Evolutionary conservation across 2,797 vertebrate species (phyloP).

Genomic region (Xiphophorus birchmanni): DNA sequence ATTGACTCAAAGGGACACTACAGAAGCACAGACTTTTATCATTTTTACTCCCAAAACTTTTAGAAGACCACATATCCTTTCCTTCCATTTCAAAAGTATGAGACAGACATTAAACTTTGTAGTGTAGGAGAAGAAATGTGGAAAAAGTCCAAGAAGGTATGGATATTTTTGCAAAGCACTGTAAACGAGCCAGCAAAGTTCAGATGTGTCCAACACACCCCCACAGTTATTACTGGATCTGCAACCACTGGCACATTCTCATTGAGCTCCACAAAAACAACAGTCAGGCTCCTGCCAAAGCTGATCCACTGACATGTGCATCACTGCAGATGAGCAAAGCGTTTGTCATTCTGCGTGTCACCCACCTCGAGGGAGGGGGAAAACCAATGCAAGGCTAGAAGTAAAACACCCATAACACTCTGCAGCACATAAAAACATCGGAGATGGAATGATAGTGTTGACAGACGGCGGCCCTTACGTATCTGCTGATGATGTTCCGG

Average conservation of each 20-base stretch:
- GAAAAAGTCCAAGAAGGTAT: neutral
- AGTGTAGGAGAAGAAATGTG: neutral
- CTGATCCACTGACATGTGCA: slow-evolving; percentile 35
- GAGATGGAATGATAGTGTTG: slow-evolving; percentile 50
- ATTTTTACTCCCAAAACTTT: neutral
- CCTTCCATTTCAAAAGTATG: neutral
- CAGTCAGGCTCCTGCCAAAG: slow-evolving; percentile 31
- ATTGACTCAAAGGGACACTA: neutral
- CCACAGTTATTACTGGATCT: slow-evolving; percentile 52
- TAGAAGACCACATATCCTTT: neutral
- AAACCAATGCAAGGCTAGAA: neutral
- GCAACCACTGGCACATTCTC: slow-evolving; percentile 68
- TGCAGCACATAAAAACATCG: slow-evolving; percentile 13
- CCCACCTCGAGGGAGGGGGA: neutral
- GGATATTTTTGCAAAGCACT: neutral
- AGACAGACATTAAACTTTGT: neutral
- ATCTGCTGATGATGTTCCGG: slow-evolving; percentile 90
- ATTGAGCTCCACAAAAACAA: slow-evolving; percentile 60
- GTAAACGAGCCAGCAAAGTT: slow-evolving; percentile 63
- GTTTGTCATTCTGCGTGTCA: slow-evolving; percentile 23
- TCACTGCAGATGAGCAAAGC: slow-evolving; percentile 29
- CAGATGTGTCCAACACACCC: slow-evolving; percentile 61
- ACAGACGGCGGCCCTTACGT: slow-evolving; percentile 82
- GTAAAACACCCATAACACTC: neutral
- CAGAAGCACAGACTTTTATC: neutral